phyloP scores from a whole-genome alignment of 2,797 vertebrate species.

The Peromyscus eremicus region DNA sequence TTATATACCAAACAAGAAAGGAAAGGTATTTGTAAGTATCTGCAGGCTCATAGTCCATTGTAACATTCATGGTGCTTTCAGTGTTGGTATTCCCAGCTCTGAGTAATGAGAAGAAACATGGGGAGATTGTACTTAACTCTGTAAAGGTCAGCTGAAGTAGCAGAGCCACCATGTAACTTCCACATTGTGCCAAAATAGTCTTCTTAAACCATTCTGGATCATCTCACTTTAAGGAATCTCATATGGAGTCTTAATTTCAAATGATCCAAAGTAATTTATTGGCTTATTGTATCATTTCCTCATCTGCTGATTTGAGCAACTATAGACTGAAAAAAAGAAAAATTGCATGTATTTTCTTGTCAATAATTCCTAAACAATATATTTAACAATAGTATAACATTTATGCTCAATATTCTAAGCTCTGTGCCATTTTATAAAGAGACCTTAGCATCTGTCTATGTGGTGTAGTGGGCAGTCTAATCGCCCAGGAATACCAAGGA shows the following conservation, averaged over 20 bases:
- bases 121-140: not conserved
- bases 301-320: not conserved
- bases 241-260: constrained; percentile 36
- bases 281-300: not conserved
- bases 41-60: not conserved
- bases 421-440: not conserved
- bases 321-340: not conserved
- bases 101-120: constrained; percentile 37
- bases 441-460: not conserved
- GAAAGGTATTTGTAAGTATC: constrained; percentile 17
- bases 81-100: constrained; percentile 11
- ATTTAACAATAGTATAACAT: not conserved
- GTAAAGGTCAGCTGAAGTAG: not conserved
- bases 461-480: not conserved
- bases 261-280: constrained; percentile 41
- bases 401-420: not conserved
- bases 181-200: not conserved
- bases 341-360: not conserved
- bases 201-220: constrained; percentile 16
- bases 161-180: not conserved
- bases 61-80: not conserved
- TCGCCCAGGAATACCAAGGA: not conserved
- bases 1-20: not conserved
- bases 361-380: not conserved
- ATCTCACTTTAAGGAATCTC: not conserved